These are phyloP conservation scores for Monomorium pharaonis DNA, from an alignment of 1,140 invertebrate species.

Conservation along the genomic window DNA sequence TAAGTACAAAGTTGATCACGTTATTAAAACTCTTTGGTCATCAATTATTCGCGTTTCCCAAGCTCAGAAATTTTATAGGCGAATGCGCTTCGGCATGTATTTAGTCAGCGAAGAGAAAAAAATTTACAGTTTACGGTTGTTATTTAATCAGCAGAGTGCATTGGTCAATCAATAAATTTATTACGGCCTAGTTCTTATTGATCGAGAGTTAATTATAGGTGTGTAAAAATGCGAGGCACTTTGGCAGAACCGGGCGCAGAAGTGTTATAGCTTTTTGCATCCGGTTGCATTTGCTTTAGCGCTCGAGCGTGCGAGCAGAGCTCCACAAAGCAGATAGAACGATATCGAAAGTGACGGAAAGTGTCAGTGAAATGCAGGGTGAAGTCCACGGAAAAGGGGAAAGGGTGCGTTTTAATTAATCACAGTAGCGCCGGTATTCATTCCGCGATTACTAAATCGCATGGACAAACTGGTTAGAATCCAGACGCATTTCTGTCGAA, in stretches of 20 bases:
- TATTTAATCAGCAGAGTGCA: not conserved
- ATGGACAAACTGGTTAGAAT: not conserved
- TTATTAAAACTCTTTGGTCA: not conserved
- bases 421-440: not conserved
- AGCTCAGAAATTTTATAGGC: not conserved
- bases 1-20: not conserved
- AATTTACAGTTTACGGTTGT: not conserved
- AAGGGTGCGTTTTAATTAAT: not conserved
- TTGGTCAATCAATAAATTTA: slow-evolving; percentile 7
- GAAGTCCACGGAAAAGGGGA: not conserved
- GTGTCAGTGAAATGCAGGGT: not conserved
- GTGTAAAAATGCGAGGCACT: not conserved
- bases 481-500: not conserved
- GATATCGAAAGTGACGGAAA: not conserved
- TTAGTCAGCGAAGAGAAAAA: not conserved
- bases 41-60: not conserved
- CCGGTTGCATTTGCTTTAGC: not conserved
- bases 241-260: not conserved
- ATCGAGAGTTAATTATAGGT: not conserved
- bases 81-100: not conserved
- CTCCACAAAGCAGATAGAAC: not conserved
- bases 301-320: not conserved
- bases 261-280: not conserved
- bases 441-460: slow-evolving; percentile 26
- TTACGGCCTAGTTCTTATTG: slow-evolving; percentile 1